phyloP scores from a whole-genome alignment of 2,888 invertebrate genomes.

The Philereme transversata region DNA sequence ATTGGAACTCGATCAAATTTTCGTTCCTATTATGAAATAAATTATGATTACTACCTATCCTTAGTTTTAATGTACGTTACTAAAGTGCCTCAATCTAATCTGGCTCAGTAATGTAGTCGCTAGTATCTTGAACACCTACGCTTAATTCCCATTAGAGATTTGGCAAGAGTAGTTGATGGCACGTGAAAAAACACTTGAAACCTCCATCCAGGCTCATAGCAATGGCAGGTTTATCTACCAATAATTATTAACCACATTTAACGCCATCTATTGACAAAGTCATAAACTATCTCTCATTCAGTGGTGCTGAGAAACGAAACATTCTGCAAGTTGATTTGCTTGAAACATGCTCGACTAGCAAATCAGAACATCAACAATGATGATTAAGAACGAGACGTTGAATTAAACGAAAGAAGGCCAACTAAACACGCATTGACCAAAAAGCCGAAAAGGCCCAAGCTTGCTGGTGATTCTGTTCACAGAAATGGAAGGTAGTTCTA shows the following conservation, averaged over 20 bases:
- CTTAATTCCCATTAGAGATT: no score
- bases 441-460: slow-evolving; percentile 30
- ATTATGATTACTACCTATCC: no score
- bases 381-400: slow-evolving; percentile 48
- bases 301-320: slow-evolving; percentile 68
- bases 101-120: no score
- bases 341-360: slow-evolving; percentile 51
- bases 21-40: no score
- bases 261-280: slow-evolving; percentile 34
- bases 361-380: slow-evolving; percentile 21
- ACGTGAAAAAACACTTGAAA: no score
- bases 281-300: slow-evolving; percentile 48
- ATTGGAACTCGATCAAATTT: no score
- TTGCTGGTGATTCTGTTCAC: slow-evolving; percentile 35
- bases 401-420: slow-evolving; percentile 54
- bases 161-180: no score
- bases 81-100: no score
- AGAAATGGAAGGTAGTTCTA: slow-evolving; percentile 8
- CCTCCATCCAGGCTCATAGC: no score
- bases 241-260: background rate
- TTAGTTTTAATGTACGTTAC: no score
- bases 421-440: slow-evolving; percentile 33
- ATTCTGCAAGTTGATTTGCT: slow-evolving; percentile 62
- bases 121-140: no score
- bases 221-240: no score